A percentile compares a stretch with the other conserved stretches of the same genome.
Evolutionary conservation across 2,113 vertebrate species (phyloP).

Genomic region (chimpanzee (Pan troglodytes)): NHGRI_mPanTro3-v2.1_pri NC_072409.2:73875501-73876000

Average conservation of each 20-base stretch:
- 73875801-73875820: background rate
- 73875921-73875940: background rate
- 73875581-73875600: background rate
- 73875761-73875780: background rate
- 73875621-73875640: background rate
- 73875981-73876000: background rate
- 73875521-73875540: slow-evolving; percentile 17
- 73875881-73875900: background rate
- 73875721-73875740: background rate
- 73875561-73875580: background rate
- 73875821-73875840: background rate
- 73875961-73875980: background rate
- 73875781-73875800: background rate
- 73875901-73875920: background rate
- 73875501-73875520: background rate
- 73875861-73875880: background rate
- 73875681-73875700: background rate
- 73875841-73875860: background rate
- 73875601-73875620: background rate
- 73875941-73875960: background rate
- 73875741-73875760: background rate
- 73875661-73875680: background rate
- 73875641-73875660: background rate
- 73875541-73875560: background rate
- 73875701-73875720: background rate